phyloP scores from a whole-genome alignment of 2,797 vertebrate genomes.

The Schizopygopsis pylzovi region DNA sequence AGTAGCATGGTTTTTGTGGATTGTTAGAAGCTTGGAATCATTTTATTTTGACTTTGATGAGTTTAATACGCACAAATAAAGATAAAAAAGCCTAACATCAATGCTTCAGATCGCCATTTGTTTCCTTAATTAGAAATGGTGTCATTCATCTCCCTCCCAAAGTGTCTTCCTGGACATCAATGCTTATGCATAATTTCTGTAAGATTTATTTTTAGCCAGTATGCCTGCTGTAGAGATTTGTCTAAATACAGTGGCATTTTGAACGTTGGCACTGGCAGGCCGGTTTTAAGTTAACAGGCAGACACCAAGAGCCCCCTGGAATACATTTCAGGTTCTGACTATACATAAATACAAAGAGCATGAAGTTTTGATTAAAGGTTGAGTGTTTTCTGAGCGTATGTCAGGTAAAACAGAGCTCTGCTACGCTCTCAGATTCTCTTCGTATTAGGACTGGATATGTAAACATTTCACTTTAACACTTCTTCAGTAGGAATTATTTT shows the following conservation, averaged over 20 bases:
- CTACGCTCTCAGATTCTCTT: neutral
- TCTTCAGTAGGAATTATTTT: neutral
- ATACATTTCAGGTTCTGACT: slow-evolving; percentile 8
- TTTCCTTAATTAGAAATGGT: slow-evolving; percentile 16
- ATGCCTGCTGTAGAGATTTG: neutral
- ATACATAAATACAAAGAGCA: slow-evolving; percentile 14
- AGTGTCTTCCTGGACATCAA: neutral
- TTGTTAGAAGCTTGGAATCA: neutral
- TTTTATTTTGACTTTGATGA: neutral
- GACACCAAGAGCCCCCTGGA: slow-evolving; percentile 25
- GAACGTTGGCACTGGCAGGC: slow-evolving; percentile 24
- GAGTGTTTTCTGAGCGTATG: neutral
- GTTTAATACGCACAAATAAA: neutral
- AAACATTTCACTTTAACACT: neutral
- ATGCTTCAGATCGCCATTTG: neutral
- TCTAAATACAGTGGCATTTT: slow-evolving; percentile 2
- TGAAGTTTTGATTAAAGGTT: slow-evolving; percentile 21
- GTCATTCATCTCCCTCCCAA: neutral
- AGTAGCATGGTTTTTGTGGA: neutral
- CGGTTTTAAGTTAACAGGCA: slow-evolving; percentile 21
- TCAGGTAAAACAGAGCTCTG: slow-evolving; percentile 4
- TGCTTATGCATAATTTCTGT: neutral
- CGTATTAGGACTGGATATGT: neutral
- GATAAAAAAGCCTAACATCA: neutral
- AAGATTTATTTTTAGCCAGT: slow-evolving; percentile 31